These are phyloP conservation scores for Nesoenas mayeri DNA, from an alignment of 2,113 vertebrate genomes.

Conservation along the genomic window DNA sequence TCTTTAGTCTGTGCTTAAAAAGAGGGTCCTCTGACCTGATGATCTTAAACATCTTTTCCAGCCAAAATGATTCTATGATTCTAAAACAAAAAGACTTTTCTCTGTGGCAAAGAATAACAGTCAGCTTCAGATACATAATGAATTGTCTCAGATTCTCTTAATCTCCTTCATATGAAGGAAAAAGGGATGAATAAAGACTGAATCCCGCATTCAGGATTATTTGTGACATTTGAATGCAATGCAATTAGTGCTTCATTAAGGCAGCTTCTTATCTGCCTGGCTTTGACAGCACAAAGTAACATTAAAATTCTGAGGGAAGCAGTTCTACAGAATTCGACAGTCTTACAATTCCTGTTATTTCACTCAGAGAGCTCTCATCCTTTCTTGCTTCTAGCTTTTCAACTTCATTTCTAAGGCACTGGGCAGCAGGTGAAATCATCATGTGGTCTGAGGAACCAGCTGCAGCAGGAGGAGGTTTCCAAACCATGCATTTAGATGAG, in stretches of 20 bases:
- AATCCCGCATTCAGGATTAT: constrained; percentile 39
- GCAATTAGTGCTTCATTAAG: constrained; percentile 65
- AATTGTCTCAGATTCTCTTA: constrained; percentile 4
- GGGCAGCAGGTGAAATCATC: background rate
- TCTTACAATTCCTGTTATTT: background rate
- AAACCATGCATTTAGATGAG: background rate
- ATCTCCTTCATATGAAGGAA: constrained; percentile 16
- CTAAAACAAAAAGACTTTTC: constrained; percentile 2
- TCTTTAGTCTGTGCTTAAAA: background rate
- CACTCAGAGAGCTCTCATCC: background rate
- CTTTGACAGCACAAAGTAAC: constrained; percentile 56
- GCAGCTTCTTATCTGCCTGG: constrained; percentile 61
- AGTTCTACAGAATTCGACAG: constrained; percentile 16
- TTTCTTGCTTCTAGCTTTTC: background rate
- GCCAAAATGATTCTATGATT: no score
- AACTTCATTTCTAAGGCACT: background rate
- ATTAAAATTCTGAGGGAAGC: constrained; percentile 57
- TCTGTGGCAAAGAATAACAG: background rate
- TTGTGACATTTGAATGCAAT: constrained; percentile 54
- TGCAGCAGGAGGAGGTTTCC: background rate
- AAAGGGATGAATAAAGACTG: constrained; percentile 5
- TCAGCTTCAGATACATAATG: constrained; percentile 15
- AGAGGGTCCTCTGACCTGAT: background rate
- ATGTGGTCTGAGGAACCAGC: background rate
- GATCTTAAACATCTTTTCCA: no score